Evolutionary conservation across 2,113 vertebrate genomes (phyloP).

Genomic region (Syngnathus floridae): DNA sequence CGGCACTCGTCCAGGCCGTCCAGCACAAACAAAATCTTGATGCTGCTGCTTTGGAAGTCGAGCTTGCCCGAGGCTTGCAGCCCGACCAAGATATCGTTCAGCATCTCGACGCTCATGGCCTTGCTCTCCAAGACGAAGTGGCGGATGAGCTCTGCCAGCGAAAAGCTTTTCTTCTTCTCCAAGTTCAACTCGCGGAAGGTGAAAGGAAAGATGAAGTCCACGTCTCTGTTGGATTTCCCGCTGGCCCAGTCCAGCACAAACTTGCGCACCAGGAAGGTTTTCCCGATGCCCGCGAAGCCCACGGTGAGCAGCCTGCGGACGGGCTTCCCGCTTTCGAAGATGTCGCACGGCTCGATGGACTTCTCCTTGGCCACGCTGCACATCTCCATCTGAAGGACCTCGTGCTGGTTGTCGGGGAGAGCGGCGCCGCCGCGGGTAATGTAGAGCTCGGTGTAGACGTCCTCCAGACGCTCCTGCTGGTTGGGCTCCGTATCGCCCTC

Average conservation of each 20-base stretch:
- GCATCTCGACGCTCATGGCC: neutral
- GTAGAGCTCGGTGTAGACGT: neutral
- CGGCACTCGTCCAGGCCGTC: conserved; percentile 6
- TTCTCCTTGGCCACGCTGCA: too few relatives aligned
- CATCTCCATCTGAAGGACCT: neutral
- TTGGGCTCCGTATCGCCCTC: neutral
- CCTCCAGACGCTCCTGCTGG: neutral
- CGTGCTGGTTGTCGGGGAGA: neutral
- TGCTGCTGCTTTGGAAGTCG: neutral
- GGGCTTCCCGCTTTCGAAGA: neutral
- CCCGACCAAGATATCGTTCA: neutral
- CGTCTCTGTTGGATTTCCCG: neutral
- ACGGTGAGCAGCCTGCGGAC: neutral
- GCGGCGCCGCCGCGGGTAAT: neutral
- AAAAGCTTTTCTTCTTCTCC: neutral
- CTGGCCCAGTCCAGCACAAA: conserved; percentile 2
- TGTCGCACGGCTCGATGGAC: neutral
- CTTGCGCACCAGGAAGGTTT: conserved; percentile 2
- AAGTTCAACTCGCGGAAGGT: conserved; percentile 6
- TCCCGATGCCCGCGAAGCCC: neutral
- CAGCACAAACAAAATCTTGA: conserved; percentile 1
- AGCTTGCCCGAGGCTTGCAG: neutral
- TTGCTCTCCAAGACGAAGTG: neutral
- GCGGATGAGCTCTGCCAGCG: neutral
- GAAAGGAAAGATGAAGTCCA: conserved; percentile 1